Evolutionary conservation across 1,140 invertebrate species (phyloP).

Genomic region (Drosophila quadrilineata): DNA sequence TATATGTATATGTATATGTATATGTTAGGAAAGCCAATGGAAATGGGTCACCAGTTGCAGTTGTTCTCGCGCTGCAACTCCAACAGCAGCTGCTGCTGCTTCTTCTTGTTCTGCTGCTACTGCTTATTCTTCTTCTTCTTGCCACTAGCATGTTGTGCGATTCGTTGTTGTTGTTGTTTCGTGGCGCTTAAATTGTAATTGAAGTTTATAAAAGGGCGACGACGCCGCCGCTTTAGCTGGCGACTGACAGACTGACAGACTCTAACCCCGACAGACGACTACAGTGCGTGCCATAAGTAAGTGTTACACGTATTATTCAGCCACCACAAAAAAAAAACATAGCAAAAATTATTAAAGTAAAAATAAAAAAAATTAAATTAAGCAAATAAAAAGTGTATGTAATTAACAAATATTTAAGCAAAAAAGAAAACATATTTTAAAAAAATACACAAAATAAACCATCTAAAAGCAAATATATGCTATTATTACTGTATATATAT

Average conservation of each 20-base stretch:
- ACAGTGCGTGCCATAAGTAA: too few species aligned
- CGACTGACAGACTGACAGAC: constrained; percentile 30
- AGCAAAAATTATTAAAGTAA: too few species aligned
- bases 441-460: too few species aligned
- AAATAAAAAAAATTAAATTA: too few species aligned
- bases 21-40: background rate
- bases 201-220: constrained; percentile 47
- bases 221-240: constrained; percentile 20
- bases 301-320: too few species aligned
- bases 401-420: too few species aligned
- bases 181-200: constrained; percentile 61
- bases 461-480: too few species aligned
- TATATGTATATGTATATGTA: constrained; percentile 8
- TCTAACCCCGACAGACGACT: constrained; percentile 5
- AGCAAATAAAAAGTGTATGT: too few species aligned
- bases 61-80: constrained; percentile 19
- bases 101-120: constrained; percentile 2
- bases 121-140: constrained; percentile 3
- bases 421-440: too few species aligned
- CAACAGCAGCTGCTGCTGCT: constrained; percentile 7
- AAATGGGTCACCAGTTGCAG: constrained; percentile 71
- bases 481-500: too few species aligned
- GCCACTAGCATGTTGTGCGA: constrained; percentile 1
- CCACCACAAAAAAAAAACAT: too few species aligned
- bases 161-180: constrained; percentile 20